phyloP scores from a whole-genome alignment of 2,888 invertebrate genomes.

The Neria commutata region DNA sequence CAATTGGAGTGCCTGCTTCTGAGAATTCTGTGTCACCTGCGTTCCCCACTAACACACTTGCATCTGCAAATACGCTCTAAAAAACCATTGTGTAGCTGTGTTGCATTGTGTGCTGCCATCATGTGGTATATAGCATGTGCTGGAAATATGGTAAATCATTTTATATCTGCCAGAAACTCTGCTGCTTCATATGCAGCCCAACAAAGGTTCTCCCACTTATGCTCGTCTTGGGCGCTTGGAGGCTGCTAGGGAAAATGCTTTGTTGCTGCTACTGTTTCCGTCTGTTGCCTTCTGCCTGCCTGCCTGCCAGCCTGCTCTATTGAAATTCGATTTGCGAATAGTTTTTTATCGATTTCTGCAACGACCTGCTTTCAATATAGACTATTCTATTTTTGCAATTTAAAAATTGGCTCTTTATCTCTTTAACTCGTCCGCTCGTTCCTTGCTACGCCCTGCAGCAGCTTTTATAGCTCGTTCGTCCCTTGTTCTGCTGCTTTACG shows the following conservation, averaged over 20 bases:
- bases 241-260: neutral
- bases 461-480: neutral
- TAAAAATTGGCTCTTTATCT: neutral
- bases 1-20: too few relatives aligned
- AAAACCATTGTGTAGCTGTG: too few relatives aligned
- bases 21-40: too few relatives aligned
- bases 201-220: neutral
- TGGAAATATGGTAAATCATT: too few relatives aligned
- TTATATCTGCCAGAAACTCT: too few relatives aligned
- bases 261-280: neutral
- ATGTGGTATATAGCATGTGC: too few relatives aligned
- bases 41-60: too few relatives aligned
- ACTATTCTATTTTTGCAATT: neutral
- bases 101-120: too few relatives aligned
- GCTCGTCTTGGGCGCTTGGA: neutral
- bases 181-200: too few relatives aligned
- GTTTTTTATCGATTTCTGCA: constrained; percentile 20
- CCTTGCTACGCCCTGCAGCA: neutral
- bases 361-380: constrained; percentile 26
- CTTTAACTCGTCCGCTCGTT: neutral
- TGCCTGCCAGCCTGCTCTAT: constrained; percentile 12
- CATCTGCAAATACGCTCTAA: too few relatives aligned
- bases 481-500: neutral
- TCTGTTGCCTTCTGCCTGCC: neutral
- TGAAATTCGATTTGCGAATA: constrained; percentile 21